A percentile compares a stretch with the other conserved stretches of the same genome.
phyloP scores from a whole-genome alignment of 2,797 vertebrate genomes.

The Orestias chungarensis region DNA sequence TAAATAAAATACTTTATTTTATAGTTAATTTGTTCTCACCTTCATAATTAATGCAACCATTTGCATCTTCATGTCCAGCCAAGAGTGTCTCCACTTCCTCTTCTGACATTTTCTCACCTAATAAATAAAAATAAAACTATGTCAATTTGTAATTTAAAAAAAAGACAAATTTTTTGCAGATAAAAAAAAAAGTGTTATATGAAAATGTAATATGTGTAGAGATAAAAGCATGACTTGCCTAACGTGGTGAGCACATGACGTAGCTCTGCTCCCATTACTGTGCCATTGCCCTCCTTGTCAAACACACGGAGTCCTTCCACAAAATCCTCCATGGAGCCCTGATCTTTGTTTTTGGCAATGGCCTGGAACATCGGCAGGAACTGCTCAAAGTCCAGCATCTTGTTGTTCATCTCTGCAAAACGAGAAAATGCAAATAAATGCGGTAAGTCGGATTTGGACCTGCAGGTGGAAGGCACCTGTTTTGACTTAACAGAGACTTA shows the following conservation, averaged over 20 bases:
- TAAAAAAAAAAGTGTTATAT: no score
- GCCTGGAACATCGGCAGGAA: slow-evolving; percentile 97
- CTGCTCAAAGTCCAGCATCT: slow-evolving; percentile 93
- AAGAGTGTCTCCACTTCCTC: slow-evolving; percentile 93
- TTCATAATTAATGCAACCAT: slow-evolving; percentile 97
- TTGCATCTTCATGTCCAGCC: slow-evolving; percentile 92
- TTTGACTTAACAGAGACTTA: neutral
- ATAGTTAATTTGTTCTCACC: slow-evolving; percentile 75
- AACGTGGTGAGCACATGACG: slow-evolving; percentile 94
- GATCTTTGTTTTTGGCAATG: slow-evolving; percentile 96
- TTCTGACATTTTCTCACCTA: slow-evolving; percentile 96
- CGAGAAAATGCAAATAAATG: neutral
- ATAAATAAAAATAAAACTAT: neutral
- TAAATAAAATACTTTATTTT: neutral
- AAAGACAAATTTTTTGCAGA: no score
- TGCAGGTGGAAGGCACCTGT: neutral
- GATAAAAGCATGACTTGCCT: slow-evolving; percentile 73
- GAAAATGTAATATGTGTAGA: neutral
- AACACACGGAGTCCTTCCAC: slow-evolving; percentile 95
- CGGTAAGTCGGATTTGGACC: neutral
- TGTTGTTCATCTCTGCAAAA: slow-evolving; percentile 89
- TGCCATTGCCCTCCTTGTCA: slow-evolving; percentile 97
- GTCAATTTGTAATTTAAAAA: neutral
- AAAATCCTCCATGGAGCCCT: slow-evolving; percentile 93
- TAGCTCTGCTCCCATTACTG: slow-evolving; percentile 95